phyloP scores from a whole-genome alignment of 2,113 vertebrate species.

The Pelobates fuscus region DNA sequence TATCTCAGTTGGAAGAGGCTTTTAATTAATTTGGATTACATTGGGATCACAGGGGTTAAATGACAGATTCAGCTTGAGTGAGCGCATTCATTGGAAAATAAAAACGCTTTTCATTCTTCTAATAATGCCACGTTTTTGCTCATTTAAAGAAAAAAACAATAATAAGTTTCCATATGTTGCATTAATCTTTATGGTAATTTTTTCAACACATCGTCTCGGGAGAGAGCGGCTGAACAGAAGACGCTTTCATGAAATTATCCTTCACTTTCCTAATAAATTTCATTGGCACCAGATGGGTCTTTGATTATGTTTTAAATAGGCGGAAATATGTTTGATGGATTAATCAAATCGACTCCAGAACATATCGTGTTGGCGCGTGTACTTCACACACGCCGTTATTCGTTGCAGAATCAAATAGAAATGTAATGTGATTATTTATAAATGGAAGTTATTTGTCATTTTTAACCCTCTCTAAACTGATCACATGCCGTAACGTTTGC shows the following conservation, averaged over 20 bases:
- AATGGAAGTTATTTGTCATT: no score
- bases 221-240: slow-evolving; percentile 21
- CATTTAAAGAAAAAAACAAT: slow-evolving; percentile 6
- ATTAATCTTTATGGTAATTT: slow-evolving; percentile 44
- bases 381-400: slow-evolving; percentile 10
- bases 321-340: slow-evolving; percentile 46
- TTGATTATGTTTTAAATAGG: slow-evolving; percentile 49
- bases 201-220: slow-evolving; percentile 7
- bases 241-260: slow-evolving; percentile 15
- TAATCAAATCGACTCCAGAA: slow-evolving; percentile 30
- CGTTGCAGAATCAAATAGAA: neutral
- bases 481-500: no score
- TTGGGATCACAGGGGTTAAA: neutral
- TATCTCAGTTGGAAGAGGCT: no score
- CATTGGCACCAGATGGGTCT: slow-evolving; percentile 42
- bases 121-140: slow-evolving; percentile 9
- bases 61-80: neutral
- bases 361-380: neutral
- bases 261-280: slow-evolving; percentile 36
- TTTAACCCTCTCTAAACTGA: no score
- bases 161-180: slow-evolving; percentile 35
- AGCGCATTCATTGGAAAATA: neutral
- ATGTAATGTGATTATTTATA: no score
- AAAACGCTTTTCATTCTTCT: neutral
- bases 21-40: no score